Base-by-base conservation (phyloP, 2,888 invertebrate species). In the Chymomyza procnemis region DNA sequence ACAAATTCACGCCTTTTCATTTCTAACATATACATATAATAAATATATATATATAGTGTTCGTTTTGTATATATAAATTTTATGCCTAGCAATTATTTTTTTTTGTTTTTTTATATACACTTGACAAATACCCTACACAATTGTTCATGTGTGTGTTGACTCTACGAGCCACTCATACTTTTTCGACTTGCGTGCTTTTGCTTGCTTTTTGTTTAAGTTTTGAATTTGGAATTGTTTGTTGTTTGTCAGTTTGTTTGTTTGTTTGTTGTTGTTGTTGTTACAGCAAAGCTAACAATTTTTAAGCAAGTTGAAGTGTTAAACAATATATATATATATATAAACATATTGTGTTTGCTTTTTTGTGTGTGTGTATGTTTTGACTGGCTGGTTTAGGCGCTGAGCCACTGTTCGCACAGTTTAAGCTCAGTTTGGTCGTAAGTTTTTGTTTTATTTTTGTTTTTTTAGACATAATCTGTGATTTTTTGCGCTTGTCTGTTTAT, bases 181-280 rank as follows among this genome's bases (percentile, higher is more conserved):
- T 9, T 57, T 57, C 16, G 26, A 3, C 46, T 34, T 19, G n/a
- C n/a, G n/a, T 64, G 57, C 34, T 78, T 73, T 69, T 59, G 65
- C 66, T 61, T 67, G 71, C 67, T 69, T 71, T 64, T 71, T 66
- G 68, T 64, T 69, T 67, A 65, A 56, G 26, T 14, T 34, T 12
- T 52, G 16, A n/a, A n/a, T 52, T 22, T 47, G 18, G 16, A 56
- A 21, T 26, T 26, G n/a, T 26, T 56, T 22, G 12, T 22, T 22
- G 16, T 57, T 34, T 56, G 9, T 56, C 68, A 68, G 57, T 41
- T 63, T 67, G 63, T 63, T 48, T 64, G 12, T 18, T 59, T 67
- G 52, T 21, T 47, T 0, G 14, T 58, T 12, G 9, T 34, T 5
- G n/a, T 1, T 50, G 19, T 16, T 50, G 16, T 12, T 41, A 41